phyloP scores from a whole-genome alignment of 2,888 invertebrate species.

The Andrena dorsata region DNA sequence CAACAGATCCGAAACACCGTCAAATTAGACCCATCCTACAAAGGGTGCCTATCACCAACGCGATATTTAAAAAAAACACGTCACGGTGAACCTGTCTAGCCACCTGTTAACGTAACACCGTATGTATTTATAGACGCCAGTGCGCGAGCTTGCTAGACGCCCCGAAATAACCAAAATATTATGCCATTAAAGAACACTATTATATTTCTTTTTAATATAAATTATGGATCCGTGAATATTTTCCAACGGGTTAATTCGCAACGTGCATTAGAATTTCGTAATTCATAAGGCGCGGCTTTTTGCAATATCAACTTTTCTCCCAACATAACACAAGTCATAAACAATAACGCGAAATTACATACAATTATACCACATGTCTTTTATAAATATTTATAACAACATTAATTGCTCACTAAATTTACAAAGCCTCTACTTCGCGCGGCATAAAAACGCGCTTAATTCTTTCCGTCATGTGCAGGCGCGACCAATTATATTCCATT shows the following conservation, averaged over 20 bases:
- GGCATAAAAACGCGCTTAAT: neutral
- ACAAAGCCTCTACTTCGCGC: neutral
- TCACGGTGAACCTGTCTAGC: neutral
- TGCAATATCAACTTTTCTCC: too few species aligned
- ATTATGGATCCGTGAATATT: too few species aligned
- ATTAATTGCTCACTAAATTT: neutral
- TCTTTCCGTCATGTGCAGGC: neutral
- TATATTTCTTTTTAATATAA: too few species aligned
- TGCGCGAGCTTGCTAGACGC: neutral
- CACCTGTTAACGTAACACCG: constrained; percentile 1
- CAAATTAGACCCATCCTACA: constrained; percentile 10
- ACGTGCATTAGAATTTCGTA: too few species aligned
- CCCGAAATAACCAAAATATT: constrained; percentile 12
- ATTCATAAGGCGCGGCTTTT: too few species aligned
- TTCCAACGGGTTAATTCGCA: too few species aligned
- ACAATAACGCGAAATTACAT: too few species aligned
- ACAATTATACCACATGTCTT: neutral
- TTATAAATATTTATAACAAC: neutral
- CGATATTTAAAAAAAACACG: neutral
- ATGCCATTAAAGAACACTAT: too few species aligned
- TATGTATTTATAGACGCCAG: constrained; percentile 37
- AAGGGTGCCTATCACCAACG: too few species aligned
- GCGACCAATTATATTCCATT: neutral
- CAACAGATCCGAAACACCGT: constrained; percentile 24
- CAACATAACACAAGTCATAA: too few species aligned